A percentile compares a stretch with the other conserved stretches of the same genome.
phyloP scores from a whole-genome alignment of 2,113 vertebrate genomes.

The Stigmatopora argus region DNA sequence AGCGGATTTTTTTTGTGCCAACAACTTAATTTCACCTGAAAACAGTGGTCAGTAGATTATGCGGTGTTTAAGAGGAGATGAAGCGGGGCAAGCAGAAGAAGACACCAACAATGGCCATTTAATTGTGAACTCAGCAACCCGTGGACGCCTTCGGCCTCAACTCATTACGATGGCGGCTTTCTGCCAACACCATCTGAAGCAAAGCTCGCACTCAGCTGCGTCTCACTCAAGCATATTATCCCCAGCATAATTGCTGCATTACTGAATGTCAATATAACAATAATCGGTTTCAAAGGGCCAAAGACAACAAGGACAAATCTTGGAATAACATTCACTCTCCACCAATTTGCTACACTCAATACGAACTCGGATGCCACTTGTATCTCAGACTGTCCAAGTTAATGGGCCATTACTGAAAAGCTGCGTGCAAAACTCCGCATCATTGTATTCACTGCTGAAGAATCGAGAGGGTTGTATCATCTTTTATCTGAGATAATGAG shows the following conservation, averaged over 20 bases:
- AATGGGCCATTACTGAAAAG: conserved; percentile 34
- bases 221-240: conserved; percentile 27
- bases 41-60: neutral
- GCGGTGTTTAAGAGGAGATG: conserved; percentile 6
- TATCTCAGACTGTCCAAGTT: conserved; percentile 6
- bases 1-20: neutral
- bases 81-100: neutral
- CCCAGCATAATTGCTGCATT: conserved; percentile 25
- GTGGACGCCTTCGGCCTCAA: conserved; percentile 17
- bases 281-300: conserved; percentile 7
- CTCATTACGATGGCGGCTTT: conserved; percentile 34
- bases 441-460: conserved; percentile 27
- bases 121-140: conserved; percentile 22
- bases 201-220: conserved; percentile 13
- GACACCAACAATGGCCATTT: conserved; percentile 21
- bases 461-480: neutral
- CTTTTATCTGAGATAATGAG: conserved; percentile 48
- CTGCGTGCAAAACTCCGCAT: conserved; percentile 11
- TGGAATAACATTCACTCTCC: conserved; percentile 23
- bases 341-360: conserved; percentile 24
- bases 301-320: conserved; percentile 18
- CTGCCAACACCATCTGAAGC: conserved; percentile 32
- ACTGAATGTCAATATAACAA: conserved; percentile 22
- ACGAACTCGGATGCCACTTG: conserved; percentile 30
- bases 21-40: neutral